Conservation (phyloP, 2,888 invertebrate species). For the Ophion ellenae region DNA sequence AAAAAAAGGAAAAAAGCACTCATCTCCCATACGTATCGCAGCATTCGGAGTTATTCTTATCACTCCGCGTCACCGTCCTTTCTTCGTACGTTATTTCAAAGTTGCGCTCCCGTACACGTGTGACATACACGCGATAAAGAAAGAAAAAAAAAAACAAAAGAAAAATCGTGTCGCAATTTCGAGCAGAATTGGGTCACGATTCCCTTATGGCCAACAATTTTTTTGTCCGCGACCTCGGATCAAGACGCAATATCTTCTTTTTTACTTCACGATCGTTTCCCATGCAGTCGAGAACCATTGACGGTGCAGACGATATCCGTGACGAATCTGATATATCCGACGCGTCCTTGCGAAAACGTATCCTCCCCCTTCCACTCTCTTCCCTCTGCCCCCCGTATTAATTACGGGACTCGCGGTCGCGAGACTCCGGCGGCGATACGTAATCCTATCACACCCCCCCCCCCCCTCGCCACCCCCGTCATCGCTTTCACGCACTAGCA, state of each 20-base stretch:
- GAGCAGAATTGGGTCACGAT: conserved; percentile 27
- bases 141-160: background rate
- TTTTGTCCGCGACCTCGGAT: background rate
- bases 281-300: conserved; percentile 33
- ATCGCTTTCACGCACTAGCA: conserved; percentile 6
- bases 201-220: conserved; percentile 1
- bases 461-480: background rate
- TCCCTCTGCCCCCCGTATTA: conserved; percentile 35
- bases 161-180: conserved; percentile 27
- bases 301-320: conserved; percentile 70
- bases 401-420: conserved; percentile 54
- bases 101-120: background rate
- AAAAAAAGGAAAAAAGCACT: background rate
- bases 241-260: background rate
- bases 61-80: background rate
- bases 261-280: conserved; percentile 32
- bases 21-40: conserved; percentile 15
- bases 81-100: conserved; percentile 1
- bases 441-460: background rate
- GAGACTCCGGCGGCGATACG: conserved; percentile 1
- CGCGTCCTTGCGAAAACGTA: conserved; percentile 51
- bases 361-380: too few relatives aligned
- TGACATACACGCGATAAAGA: background rate
- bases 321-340: conserved; percentile 74
- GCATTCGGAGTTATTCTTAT: conserved; percentile 30